Conservation (phyloP, 2,888 invertebrate genomes). For the Gymnosoma rotundatum region DNA sequence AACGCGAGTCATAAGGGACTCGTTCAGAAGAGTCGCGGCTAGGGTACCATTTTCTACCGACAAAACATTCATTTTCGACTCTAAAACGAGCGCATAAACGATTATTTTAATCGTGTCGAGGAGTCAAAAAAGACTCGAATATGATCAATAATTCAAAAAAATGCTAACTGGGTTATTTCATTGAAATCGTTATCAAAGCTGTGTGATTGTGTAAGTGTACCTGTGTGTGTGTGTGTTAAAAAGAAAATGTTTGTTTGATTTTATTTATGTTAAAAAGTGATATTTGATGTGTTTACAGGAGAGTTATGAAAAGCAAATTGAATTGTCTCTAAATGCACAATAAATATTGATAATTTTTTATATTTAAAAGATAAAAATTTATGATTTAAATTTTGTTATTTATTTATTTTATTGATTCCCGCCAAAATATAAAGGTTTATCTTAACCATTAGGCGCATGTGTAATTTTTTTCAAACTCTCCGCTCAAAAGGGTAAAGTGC, state of each 20-base stretch:
- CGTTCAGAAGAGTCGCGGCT: too few relatives aligned
- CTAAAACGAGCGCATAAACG: too few relatives aligned
- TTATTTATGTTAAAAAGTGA: conserved; percentile 1
- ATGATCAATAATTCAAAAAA: too few relatives aligned
- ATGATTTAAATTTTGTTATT: background rate
- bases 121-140: too few relatives aligned
- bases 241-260: background rate
- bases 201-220: background rate
- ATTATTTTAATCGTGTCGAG: too few relatives aligned
- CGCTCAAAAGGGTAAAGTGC: background rate
- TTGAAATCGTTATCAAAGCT: background rate
- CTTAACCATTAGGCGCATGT: conserved; percentile 23
- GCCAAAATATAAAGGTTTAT: conserved; percentile 18
- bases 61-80: too few relatives aligned
- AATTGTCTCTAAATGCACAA: background rate
- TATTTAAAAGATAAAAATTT: background rate
- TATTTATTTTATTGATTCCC: conserved; percentile 10
- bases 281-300: background rate
- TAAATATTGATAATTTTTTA: background rate
- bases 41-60: too few relatives aligned
- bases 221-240: background rate
- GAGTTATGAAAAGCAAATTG: conserved; percentile 10
- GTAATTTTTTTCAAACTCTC: conserved; percentile 36
- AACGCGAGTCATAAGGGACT: too few relatives aligned
- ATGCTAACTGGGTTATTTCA: too few relatives aligned